These are phyloP conservation scores for Sinhomidia bicolor DNA, from an alignment of 2,888 invertebrate species.

Conservation along the genomic window DNA sequence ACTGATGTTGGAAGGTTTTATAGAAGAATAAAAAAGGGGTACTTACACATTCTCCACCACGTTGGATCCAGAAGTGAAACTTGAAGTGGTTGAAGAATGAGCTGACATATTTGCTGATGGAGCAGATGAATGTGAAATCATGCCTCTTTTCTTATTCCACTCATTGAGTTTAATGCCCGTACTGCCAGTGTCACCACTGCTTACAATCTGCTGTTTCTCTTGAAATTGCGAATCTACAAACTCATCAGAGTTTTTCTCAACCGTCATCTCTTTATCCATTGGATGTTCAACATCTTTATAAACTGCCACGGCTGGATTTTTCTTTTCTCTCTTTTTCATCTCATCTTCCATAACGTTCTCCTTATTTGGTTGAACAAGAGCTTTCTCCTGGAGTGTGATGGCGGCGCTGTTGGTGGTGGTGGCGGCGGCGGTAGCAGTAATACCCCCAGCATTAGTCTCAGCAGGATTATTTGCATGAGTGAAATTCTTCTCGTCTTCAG, in stretches of 20 bases:
- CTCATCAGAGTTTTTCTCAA: not conserved
- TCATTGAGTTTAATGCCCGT: conserved; percentile 23
- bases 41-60: conserved; percentile 43
- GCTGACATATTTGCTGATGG: conserved; percentile 66
- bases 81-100: conserved; percentile 58
- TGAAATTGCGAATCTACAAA: not conserved
- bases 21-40: conserved; percentile 3
- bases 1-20: not conserved
- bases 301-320: not conserved
- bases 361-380: not conserved
- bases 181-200: not conserved
- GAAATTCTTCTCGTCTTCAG: conserved; percentile 44
- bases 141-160: conserved; percentile 13
- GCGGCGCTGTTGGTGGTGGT: not conserved
- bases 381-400: not conserved
- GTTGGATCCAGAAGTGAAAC: conserved; percentile 34
- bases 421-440: not conserved
- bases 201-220: conserved; percentile 40
- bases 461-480: conserved; percentile 66
- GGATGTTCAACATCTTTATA: conserved; percentile 38
- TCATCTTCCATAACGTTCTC: not conserved
- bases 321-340: conserved; percentile 2
- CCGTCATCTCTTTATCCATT: not conserved
- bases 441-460: not conserved
- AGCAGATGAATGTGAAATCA: conserved; percentile 58